These are phyloP conservation scores for Lymantria monacha DNA, from an alignment of 2,888 invertebrate genomes.

Conservation along the genomic window DNA sequence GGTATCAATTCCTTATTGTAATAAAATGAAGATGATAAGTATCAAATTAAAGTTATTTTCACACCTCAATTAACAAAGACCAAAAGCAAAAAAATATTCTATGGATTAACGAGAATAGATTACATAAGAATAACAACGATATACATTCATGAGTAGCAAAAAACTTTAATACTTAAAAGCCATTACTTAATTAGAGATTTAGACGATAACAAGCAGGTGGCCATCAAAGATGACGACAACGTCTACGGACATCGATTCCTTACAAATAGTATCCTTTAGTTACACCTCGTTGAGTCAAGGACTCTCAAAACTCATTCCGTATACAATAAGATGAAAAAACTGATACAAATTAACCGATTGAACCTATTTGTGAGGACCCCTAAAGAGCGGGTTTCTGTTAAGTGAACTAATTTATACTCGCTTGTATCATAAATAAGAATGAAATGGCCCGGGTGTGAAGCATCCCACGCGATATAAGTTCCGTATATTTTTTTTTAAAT, in stretches of 20 bases:
- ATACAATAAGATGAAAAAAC: constrained; percentile 65
- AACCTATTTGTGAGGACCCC: constrained; percentile 76
- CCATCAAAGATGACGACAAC: constrained; percentile 59
- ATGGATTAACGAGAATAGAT: constrained; percentile 20
- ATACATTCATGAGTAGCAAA: constrained; percentile 15
- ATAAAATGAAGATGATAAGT: neutral
- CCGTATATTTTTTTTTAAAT: constrained; percentile 24
- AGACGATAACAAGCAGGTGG: constrained; percentile 67
- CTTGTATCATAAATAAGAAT: constrained; percentile 74
- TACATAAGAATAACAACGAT: constrained; percentile 24
- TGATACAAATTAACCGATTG: constrained; percentile 75
- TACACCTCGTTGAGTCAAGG: constrained; percentile 81
- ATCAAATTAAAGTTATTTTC: neutral
- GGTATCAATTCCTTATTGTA: neutral
- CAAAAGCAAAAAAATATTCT: constrained; percentile 8
- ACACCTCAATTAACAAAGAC: neutral
- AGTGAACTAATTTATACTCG: constrained; percentile 78
- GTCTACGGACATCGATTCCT: constrained; percentile 76
- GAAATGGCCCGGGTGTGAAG: constrained; percentile 39
- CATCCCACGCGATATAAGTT: constrained; percentile 32
- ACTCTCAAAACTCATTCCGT: constrained; percentile 69
- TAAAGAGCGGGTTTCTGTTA: constrained; percentile 73
- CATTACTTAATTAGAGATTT: constrained; percentile 73
- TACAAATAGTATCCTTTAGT: constrained; percentile 78
- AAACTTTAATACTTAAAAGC: constrained; percentile 47